Conservation (phyloP, 2,888 invertebrate genomes). For the Lycophotia porphyrea region DNA sequence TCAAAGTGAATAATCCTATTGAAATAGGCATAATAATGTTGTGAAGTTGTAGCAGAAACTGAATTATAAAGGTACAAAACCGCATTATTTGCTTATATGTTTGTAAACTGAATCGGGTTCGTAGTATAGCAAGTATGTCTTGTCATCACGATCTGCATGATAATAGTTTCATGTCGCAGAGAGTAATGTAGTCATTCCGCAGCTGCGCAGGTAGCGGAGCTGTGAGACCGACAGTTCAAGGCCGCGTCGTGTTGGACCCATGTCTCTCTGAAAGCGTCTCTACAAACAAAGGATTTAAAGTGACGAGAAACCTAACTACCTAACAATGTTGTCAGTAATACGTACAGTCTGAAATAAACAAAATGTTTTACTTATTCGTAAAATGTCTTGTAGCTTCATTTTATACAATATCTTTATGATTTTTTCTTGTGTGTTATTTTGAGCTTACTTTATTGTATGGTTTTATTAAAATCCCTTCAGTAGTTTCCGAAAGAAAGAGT, state of each 20-base stretch:
- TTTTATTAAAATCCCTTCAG: background rate
- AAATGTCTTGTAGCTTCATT: background rate
- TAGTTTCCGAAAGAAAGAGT: background rate
- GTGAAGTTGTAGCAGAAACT: background rate
- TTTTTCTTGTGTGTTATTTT: background rate
- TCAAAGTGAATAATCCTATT: background rate
- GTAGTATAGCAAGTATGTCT: background rate
- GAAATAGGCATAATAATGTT: background rate
- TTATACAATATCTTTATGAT: background rate
- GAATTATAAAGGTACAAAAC: background rate
- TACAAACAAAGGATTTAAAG: background rate
- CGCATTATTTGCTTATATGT: background rate
- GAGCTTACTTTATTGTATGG: background rate
- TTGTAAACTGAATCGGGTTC: background rate
- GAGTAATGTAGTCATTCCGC: background rate
- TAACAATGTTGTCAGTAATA: background rate
- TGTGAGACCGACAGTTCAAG: background rate
- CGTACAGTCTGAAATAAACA: background rate
- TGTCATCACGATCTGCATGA: background rate
- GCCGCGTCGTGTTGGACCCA: background rate
- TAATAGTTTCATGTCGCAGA: background rate
- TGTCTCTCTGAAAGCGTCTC: background rate
- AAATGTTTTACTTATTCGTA: no score
- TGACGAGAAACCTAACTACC: background rate
- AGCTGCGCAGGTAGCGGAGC: no score